These are phyloP conservation scores for Chymomyza caudatula DNA, from an alignment of 2,888 invertebrate species.

Conservation along the genomic window DNA sequence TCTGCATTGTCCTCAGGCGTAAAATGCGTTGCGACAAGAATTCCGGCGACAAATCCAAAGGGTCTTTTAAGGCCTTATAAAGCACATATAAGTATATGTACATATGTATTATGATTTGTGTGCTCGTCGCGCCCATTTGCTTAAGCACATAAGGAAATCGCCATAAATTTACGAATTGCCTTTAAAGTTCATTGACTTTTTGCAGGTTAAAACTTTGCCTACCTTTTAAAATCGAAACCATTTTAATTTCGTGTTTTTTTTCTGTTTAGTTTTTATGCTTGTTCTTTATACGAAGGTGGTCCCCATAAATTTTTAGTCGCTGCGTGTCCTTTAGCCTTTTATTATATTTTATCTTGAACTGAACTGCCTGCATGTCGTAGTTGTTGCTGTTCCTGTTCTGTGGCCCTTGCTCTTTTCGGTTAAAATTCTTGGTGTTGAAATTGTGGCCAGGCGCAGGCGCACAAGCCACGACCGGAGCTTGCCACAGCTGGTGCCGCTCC, in stretches of 20 bases:
- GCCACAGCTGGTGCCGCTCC: not conserved
- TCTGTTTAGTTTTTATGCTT: constrained; percentile 8
- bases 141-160: constrained; percentile 50
- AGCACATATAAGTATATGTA: not conserved
- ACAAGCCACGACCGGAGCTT: not conserved
- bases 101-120: not conserved
- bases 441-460: not conserved
- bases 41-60: constrained; percentile 59
- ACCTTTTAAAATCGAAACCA: constrained; percentile 36
- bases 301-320: constrained; percentile 60
- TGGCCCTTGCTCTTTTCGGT: constrained; percentile 26
- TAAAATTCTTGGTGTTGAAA: constrained; percentile 41
- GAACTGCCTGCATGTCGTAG: constrained; percentile 20
- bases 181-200: constrained; percentile 55
- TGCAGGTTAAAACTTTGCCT: constrained; percentile 47
- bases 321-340: constrained; percentile 72
- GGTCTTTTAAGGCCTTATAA: not conserved
- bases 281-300: constrained; percentile 55
- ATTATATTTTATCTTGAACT: constrained; percentile 58
- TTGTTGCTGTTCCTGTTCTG: constrained; percentile 3
- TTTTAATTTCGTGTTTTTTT: constrained; percentile 49
- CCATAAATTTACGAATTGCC: constrained; percentile 59
- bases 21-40: constrained; percentile 62
- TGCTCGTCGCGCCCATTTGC: constrained; percentile 17
- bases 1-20: constrained; percentile 71